Conservation (phyloP, 37 sponge, comb jelly and placozoan species). For the Theonella swinhoei region DNA sequence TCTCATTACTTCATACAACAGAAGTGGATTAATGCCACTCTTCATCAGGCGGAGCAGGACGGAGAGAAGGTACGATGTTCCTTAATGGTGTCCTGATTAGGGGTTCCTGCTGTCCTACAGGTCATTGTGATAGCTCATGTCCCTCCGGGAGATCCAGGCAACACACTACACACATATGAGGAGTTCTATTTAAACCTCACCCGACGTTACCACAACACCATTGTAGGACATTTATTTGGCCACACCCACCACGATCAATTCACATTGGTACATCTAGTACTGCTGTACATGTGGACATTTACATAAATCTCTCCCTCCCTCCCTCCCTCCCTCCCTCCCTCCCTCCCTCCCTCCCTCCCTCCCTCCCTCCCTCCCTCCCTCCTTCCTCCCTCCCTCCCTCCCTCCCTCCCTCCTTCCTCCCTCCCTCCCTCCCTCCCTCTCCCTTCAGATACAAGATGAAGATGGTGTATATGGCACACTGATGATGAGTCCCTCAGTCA, state of each 20-base stretch:
- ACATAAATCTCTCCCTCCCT: not conserved
- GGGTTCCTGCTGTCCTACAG: constrained; percentile 5
- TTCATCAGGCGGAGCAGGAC: constrained; percentile 31
- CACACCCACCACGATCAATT: constrained; percentile 86
- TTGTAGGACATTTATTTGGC: constrained; percentile 75
- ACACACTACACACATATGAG: constrained; percentile 48
- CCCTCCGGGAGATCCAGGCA: constrained; percentile 64
- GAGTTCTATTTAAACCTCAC: constrained; percentile 60
- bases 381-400: constrained; percentile 4
- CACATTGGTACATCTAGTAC: constrained; percentile 37
- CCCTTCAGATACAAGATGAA: not conserved
- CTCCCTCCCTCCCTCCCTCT: not conserved
- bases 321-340: not conserved
- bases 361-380: not conserved
- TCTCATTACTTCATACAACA: constrained; percentile 17
- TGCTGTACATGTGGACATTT: not conserved
- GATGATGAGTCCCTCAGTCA: constrained; percentile 75
- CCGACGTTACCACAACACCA: constrained; percentile 47
- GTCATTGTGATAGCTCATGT: constrained; percentile 79
- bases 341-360: not conserved
- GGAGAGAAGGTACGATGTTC: constrained; percentile 56
- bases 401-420: not conserved
- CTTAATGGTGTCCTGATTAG: not conserved
- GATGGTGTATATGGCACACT: constrained; percentile 61
- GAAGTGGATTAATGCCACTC: constrained; percentile 61